Evolutionary conservation across 2,797 vertebrate species (phyloP).

Genomic region (Sebastes steindachneri): DNA sequence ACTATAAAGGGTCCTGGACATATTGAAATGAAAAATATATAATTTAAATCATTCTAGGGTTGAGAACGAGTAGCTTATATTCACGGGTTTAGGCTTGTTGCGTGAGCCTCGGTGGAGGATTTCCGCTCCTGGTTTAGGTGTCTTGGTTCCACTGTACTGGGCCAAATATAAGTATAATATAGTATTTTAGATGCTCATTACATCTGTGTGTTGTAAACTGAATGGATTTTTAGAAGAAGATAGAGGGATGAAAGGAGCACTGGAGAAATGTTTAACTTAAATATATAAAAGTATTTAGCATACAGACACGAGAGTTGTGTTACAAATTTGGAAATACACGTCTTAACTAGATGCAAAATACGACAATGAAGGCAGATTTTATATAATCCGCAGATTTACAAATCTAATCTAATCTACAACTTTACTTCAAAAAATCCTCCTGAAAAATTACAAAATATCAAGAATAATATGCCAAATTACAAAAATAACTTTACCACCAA

Average conservation of each 20-base stretch:
- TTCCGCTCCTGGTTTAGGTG: not conserved
- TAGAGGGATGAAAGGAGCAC: not conserved
- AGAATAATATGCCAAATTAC: not conserved
- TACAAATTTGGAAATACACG: not conserved
- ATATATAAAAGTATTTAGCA: not conserved
- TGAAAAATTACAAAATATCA: not conserved
- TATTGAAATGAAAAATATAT: not conserved
- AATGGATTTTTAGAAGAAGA: conserved; percentile 3
- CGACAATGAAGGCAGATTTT: not conserved
- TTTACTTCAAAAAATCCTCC: not conserved
- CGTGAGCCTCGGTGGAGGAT: not conserved
- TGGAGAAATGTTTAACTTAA: not conserved
- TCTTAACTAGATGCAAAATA: not conserved
- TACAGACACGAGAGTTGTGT: not conserved
- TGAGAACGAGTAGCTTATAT: conserved; percentile 4
- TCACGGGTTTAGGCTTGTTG: conserved; percentile 7
- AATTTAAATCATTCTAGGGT: not conserved
- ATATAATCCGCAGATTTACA: not conserved
- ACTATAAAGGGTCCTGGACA: not conserved
- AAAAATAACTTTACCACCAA: not conserved
- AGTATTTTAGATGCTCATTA: not conserved
- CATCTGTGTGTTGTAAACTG: not conserved
- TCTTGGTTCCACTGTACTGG: conserved; percentile 12
- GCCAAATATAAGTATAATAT: conserved; percentile 14
- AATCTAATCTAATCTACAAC: not conserved